Conservation (phyloP, 2,113 vertebrate genomes). For the Microtus pennsylvanicus region DNA sequence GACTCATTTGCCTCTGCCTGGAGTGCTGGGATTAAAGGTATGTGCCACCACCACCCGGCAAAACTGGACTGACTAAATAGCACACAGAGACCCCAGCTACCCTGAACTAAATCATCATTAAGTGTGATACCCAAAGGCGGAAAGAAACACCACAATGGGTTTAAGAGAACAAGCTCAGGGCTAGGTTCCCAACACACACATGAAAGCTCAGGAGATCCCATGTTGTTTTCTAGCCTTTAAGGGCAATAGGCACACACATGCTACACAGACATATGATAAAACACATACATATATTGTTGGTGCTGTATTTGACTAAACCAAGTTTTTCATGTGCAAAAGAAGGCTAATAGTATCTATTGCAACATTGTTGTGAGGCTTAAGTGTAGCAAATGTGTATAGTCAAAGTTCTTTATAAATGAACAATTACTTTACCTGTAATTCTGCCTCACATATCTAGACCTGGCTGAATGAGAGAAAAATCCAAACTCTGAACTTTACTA, state of each 20-base stretch:
- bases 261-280: not conserved
- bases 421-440: conserved; percentile 26
- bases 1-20: not conserved
- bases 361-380: conserved; percentile 25
- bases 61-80: conserved; percentile 36
- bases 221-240: not conserved
- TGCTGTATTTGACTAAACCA: not conserved
- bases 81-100: conserved; percentile 1
- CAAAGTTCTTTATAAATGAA: conserved; percentile 34
- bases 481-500: conserved; percentile 20
- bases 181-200: not conserved
- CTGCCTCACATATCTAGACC: not conserved
- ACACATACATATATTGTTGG: not conserved
- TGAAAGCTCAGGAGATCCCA: not conserved
- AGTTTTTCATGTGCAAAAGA: conserved; percentile 59
- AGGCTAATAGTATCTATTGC: conserved; percentile 1
- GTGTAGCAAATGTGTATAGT: conserved; percentile 13
- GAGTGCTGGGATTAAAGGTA: not conserved
- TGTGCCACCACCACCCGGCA: not conserved
- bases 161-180: not conserved
- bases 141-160: not conserved
- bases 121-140: not conserved
- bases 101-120: conserved; percentile 43
- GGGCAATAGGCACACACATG: not conserved
- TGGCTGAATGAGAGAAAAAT: not conserved